Base-by-base conservation (phyloP, 2,888 invertebrate species). In the Scaptomyza reducta region DNA sequence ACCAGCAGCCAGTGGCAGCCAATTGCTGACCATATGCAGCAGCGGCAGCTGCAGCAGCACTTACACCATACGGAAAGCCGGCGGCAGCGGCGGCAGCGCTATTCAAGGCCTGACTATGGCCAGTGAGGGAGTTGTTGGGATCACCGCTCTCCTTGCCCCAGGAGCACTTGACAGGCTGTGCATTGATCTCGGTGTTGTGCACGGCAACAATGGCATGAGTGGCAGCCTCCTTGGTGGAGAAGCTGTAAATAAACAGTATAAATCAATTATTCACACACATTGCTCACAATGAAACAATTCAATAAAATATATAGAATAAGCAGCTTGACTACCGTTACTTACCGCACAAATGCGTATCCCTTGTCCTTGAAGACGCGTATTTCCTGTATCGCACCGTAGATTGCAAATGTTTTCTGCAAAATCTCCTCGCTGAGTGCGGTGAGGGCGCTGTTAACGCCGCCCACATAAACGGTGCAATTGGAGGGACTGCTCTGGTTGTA, bases 91-190 rank as follows among this genome's bases (percentile, higher is more conserved):
- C 90, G 22, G 91, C 91, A 57, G 92, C 90, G 63, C 90, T 92
- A 73, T 91, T 91, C 70, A 92, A 84, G 40, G 92, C 92, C 87
- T 92, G 96, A 90, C 95, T 95, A 22, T 22, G 72, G 94, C 93
- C 80, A 94, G 93, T 94, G 90, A 96, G 96, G 6, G 96, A 95
- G 89, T 96, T 96, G 91, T 96, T 97, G 0, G 97, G 97, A 91
- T 98, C 98, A 3, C 97, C 97, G 25, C 97, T 97, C 92, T 99
- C 99, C 93, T 99, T 99, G 63, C 99, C 99, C 99, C 99, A 99
- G 86, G 99, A 99, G 92, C 99, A 99, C 92, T 99, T 99, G 56
- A 99, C 98, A 0, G 96, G 95, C 91, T 98, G 98, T 0, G 98
- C 98, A 92, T 97, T 97, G 80, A 99, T 96, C 90, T 99, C 98